Base-by-base conservation (phyloP, 2,113 vertebrate genomes). In the Ursus arctos region DNA sequence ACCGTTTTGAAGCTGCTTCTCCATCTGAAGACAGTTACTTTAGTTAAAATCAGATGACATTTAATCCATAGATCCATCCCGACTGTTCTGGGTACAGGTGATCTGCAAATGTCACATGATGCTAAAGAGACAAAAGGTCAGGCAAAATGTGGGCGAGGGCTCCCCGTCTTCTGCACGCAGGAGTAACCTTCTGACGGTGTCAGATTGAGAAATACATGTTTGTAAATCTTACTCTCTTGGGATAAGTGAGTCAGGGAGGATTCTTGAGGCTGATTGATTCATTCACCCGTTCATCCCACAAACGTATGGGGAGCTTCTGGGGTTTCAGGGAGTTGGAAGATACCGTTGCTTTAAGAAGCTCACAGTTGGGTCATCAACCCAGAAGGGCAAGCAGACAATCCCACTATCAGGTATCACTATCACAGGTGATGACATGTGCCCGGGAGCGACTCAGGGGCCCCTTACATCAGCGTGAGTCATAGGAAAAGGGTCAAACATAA, bases 301-400 rank as follows among this genome's bases (percentile, higher is more conserved):
- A 31, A 7, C 1, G 67, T 2, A 1, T 13, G 1, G 11, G 14
- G 28, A 15, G 53, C 31, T 22, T 26, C 1, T 59, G 7, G 53
- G 26, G 36, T 18, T 43, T 69, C 28, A 12, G 59, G 55, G 24
- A 65, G 49, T 24, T 9, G 18, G 51, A 63, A 2, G 33, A 49
- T 7, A 1, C 1, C 1, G 55, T 26, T 51, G 7, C 82, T 53
- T 71, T 16, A 47, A 71, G 77, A 59, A 65, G 22, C 11, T 14
- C 80, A 6, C 4, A 0, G 69, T 6, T 10, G n/a, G 9, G 59
- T 16, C 82, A 14, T 33, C 21, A 1, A 4, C 16, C 80, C 85
- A 28, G 57, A 61, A 10, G 28, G 36, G n/a, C 33, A 51, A 36
- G 24, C 59, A 40, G 12, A 26, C n/a, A 36, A 1, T 26, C 11